Evolutionary conservation across 2,113 vertebrate species (phyloP).

Genomic region (Shinisaurus crocodilurus): DNA sequence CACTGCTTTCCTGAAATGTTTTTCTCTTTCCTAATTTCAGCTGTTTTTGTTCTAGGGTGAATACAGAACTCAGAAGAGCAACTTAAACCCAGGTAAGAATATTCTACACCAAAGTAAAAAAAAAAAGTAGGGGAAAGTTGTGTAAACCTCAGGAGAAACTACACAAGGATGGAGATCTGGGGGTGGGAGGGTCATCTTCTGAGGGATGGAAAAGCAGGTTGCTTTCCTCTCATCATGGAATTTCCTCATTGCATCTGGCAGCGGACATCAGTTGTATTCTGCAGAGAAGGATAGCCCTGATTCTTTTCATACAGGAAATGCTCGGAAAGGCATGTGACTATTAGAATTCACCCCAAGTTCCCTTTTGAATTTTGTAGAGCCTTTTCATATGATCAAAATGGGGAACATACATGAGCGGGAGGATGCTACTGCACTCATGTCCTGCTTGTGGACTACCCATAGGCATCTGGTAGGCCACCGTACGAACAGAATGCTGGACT

Average conservation of each 20-base stretch:
- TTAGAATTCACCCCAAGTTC: not conserved
- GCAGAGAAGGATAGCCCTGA: not conserved
- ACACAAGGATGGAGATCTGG: not conserved
- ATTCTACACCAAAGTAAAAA: not conserved
- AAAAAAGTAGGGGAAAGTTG: not conserved
- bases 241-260: not conserved
- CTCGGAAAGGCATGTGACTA: not conserved
- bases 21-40: not conserved
- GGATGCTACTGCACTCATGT: no score
- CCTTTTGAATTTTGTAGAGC: not conserved
- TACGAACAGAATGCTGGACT: no score
- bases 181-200: not conserved
- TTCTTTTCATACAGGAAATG: not conserved
- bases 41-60: conserved; percentile 24
- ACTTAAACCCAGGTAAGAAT: not conserved
- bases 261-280: rapidly evolving
- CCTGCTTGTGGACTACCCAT: no score
- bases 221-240: not conserved
- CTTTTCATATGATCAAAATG: not conserved
- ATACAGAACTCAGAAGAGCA: not conserved
- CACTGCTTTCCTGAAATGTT: not conserved
- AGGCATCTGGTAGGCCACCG: no score
- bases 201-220: not conserved
- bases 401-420: no score
- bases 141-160: not conserved